A percentile compares a stretch with the other conserved stretches of the same genome.
Evolutionary conservation across 2,888 invertebrate species (phyloP).

Genomic region (Heliconius ethilla): DNA sequence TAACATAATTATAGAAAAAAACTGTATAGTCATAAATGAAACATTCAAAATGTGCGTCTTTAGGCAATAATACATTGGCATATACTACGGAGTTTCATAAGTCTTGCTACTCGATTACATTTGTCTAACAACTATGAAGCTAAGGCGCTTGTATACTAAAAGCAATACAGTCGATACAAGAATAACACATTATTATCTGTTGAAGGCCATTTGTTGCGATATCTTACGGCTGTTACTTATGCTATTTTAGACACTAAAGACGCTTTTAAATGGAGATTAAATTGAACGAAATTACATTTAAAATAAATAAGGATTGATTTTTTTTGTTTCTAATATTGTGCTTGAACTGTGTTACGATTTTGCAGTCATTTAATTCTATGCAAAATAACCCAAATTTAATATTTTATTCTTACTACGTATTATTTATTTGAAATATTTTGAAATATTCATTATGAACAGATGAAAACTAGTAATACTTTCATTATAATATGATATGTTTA

Average conservation of each 20-base stretch:
- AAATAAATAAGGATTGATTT: background rate
- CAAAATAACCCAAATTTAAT: background rate
- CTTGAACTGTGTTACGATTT: background rate
- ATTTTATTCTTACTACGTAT: background rate
- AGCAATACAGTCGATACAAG: constrained; percentile 11
- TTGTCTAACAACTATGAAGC: constrained; percentile 18
- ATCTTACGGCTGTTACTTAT: constrained; percentile 21
- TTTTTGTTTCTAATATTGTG: background rate
- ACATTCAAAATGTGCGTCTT: constrained; percentile 38
- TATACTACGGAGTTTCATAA: constrained; percentile 42
- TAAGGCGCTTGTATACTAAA: constrained; percentile 25
- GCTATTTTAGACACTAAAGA: constrained; percentile 7
- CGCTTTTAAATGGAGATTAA: background rate
- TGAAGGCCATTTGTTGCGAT: constrained; percentile 54
- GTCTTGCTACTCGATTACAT: constrained; percentile 15
- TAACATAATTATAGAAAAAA: background rate
- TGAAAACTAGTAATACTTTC: background rate
- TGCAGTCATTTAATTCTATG: background rate
- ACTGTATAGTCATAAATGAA: background rate
- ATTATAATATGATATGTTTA: constrained; percentile 5
- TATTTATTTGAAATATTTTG: background rate
- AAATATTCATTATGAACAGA: background rate
- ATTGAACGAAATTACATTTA: background rate
- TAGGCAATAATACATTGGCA: constrained; percentile 44
- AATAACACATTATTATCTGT: constrained; percentile 51